Evolutionary conservation across 2,888 invertebrate species (phyloP).

Genomic region (Augiades crinisus): DNA sequence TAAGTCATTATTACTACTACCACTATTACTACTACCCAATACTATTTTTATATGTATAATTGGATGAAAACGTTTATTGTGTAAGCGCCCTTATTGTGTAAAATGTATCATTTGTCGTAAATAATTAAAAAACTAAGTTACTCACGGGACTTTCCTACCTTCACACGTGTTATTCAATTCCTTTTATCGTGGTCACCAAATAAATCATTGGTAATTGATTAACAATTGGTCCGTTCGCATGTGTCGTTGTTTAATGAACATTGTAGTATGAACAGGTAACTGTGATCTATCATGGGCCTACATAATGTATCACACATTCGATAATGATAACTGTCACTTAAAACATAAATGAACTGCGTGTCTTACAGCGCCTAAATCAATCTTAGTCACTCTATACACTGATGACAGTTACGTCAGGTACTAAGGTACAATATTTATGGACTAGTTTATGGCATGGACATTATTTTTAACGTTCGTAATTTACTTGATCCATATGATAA

Average conservation of each 20-base stretch:
- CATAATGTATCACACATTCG: constrained; percentile 8
- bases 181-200: constrained; percentile 10
- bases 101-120: neutral
- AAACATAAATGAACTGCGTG: constrained; percentile 2
- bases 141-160: neutral
- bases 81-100: no score
- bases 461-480: no score
- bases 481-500: no score
- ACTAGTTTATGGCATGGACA: no score
- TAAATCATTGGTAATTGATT: constrained; percentile 2
- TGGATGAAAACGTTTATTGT: no score
- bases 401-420: neutral
- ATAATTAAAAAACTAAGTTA: neutral
- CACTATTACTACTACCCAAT: no score
- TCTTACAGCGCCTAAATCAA: constrained; percentile 3
- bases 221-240: constrained; percentile 1
- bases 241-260: neutral
- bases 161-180: neutral
- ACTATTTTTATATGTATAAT: no score
- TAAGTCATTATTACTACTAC: no score
- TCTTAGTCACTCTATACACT: neutral
- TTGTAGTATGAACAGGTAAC: neutral
- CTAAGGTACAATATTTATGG: no score
- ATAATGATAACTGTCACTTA: constrained; percentile 9
- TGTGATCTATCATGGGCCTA: neutral